These are phyloP conservation scores for Corythornis cristatus DNA, from an alignment of 2,113 vertebrate species.

Conservation along the genomic window DNA sequence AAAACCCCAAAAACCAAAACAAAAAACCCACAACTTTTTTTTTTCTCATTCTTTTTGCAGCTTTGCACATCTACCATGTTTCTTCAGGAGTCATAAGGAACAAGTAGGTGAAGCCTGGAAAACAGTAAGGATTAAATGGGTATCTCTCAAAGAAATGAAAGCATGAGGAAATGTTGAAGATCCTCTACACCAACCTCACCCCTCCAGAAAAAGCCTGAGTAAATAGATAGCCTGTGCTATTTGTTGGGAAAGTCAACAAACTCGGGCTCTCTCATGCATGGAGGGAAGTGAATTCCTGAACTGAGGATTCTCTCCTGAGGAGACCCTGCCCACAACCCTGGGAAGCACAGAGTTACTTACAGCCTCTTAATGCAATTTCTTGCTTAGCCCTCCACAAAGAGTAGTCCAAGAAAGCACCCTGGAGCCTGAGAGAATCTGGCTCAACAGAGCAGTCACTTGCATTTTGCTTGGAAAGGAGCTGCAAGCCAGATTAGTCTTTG, in stretches of 20 bases:
- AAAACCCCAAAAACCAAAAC: too few species aligned
- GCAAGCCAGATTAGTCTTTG: background rate
- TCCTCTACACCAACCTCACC: background rate
- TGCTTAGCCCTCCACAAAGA: background rate
- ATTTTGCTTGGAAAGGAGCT: background rate
- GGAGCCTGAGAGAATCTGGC: background rate
- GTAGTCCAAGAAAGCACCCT: background rate
- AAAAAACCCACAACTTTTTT: too few species aligned
- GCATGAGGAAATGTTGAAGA: background rate
- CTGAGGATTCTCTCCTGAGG: conserved; percentile 20
- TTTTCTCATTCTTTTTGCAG: background rate
- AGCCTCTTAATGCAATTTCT: background rate
- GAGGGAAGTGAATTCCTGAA: conserved; percentile 35
- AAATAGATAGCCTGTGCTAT: conserved; percentile 33
- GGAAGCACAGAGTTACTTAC: background rate
- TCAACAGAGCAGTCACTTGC: background rate
- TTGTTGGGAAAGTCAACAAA: conserved; percentile 54
- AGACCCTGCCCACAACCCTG: background rate
- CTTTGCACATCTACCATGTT: background rate
- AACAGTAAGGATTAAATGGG: background rate
- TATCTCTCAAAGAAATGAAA: background rate
- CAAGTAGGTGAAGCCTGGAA: conserved; percentile 1
- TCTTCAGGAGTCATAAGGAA: background rate
- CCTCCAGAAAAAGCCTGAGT: conserved; percentile 19
- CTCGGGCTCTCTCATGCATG: background rate